These are phyloP conservation scores for Drosophila lowei DNA, from an alignment of 1,140 invertebrate genomes.

Conservation along the genomic window DNA sequence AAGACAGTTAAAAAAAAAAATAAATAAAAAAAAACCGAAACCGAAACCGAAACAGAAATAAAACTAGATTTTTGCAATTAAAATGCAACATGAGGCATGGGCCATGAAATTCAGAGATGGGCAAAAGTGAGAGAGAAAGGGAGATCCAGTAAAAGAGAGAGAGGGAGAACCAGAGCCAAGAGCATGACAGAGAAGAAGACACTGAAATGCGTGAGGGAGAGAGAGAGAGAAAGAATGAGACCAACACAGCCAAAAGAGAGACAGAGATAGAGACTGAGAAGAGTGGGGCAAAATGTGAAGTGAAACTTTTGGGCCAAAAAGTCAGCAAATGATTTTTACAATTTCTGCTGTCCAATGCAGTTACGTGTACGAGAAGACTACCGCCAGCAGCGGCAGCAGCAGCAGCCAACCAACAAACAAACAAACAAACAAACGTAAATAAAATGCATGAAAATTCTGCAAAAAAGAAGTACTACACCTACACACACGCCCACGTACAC, in stretches of 20 bases:
- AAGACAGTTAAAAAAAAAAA: constrained; percentile 30
- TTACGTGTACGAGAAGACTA: neutral
- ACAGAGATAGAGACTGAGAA: neutral
- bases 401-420: constrained; percentile 1
- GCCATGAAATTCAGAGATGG: neutral
- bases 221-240: neutral
- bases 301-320: constrained; percentile 50
- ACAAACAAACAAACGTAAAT: constrained; percentile 27
- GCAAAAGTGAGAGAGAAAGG: neutral
- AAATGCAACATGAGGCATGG: constrained; percentile 47
- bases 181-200: too few relatives aligned
- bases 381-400: too few relatives aligned
- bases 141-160: neutral
- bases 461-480: neutral
- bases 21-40: constrained; percentile 20
- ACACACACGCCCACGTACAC: constrained; percentile 3
- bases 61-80: constrained; percentile 67
- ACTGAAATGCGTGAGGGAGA: neutral
- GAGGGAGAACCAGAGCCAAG: neutral
- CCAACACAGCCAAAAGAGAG: neutral
- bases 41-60: constrained; percentile 45
- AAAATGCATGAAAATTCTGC: constrained; percentile 45
- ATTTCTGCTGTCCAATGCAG: constrained; percentile 50
- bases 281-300: constrained; percentile 1
- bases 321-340: constrained; percentile 69